Evolutionary conservation across 2,113 vertebrate genomes (phyloP).

Genomic region (Callopanchax toddi): DNA sequence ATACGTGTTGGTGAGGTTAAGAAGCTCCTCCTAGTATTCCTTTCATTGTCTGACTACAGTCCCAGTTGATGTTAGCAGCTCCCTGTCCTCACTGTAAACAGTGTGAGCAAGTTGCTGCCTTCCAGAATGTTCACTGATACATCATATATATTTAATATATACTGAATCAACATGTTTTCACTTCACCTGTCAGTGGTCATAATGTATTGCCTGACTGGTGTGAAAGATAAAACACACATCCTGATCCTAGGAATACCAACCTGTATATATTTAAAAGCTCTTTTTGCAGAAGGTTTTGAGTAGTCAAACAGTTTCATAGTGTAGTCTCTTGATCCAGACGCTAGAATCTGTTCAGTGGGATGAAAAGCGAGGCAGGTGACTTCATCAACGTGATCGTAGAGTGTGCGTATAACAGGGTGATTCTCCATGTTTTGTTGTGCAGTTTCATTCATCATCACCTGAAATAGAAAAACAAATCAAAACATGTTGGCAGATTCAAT

Average conservation of each 20-base stretch:
- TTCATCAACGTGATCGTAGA: slow-evolving; percentile 97
- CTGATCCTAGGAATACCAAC: slow-evolving; percentile 63
- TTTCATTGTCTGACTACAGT: too few species aligned
- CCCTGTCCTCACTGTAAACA: too few species aligned
- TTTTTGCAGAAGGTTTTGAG: slow-evolving; percentile 97
- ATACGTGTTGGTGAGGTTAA: too few species aligned
- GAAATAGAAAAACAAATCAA: not conserved
- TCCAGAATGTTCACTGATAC: too few species aligned
- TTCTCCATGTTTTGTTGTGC: slow-evolving; percentile 99
- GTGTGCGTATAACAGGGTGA: slow-evolving; percentile 95
- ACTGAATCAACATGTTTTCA: too few species aligned
- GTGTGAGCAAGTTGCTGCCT: too few species aligned
- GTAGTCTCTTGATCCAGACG: slow-evolving; percentile 96
- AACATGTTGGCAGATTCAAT: not conserved
- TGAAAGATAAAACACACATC: not conserved
- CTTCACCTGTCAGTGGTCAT: not conserved
- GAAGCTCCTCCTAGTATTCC: too few species aligned
- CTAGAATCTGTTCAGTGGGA: slow-evolving; percentile 95
- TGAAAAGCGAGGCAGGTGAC: slow-evolving; percentile 97
- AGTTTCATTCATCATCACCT: slow-evolving; percentile 99
- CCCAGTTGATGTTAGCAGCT: too few species aligned
- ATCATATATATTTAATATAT: too few species aligned
- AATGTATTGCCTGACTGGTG: not conserved
- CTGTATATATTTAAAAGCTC: slow-evolving; percentile 99
- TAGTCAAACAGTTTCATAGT: slow-evolving; percentile 98